These are phyloP conservation scores for Oceanodroma leucorhoa DNA, from an alignment of 2,797 vertebrate species.

Conservation along the genomic window DNA sequence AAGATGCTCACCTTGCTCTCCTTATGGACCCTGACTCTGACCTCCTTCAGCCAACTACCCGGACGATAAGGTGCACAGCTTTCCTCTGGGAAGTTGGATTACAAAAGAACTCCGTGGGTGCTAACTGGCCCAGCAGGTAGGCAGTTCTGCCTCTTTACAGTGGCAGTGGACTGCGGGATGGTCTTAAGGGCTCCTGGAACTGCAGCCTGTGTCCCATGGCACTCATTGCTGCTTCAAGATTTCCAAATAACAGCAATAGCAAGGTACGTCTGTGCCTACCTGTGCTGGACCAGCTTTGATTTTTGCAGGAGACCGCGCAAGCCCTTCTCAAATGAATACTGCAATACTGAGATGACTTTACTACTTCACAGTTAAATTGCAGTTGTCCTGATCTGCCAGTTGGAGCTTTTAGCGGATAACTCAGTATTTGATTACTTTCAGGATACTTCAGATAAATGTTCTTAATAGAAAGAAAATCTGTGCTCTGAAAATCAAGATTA, in stretches of 20 bases:
- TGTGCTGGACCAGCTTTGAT: fast-evolving
- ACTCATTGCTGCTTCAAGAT: not conserved
- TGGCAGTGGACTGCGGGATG: not conserved
- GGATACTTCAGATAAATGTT: not conserved
- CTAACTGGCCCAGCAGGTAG: not conserved
- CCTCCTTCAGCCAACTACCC: not conserved
- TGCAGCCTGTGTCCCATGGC: not conserved
- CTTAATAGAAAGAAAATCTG: not conserved
- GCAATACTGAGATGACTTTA: not conserved
- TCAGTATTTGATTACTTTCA: not conserved
- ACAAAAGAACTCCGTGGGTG: not conserved
- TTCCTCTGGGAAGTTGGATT: not conserved
- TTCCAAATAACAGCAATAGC: not conserved
- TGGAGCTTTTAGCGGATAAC: not conserved
- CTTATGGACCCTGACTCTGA: not conserved
- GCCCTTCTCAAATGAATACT: fast-evolving
- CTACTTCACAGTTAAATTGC: fast-evolving
- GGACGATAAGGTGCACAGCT: not conserved
- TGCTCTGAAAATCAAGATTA: not conserved
- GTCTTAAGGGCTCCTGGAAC: not conserved
- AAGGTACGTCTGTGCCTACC: not conserved
- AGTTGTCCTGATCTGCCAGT: not conserved
- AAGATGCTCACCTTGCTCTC: not conserved
- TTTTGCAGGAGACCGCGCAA: not conserved
- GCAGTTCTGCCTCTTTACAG: not conserved